Evolutionary conservation across 2,888 invertebrate species (phyloP).

Genomic region (Pristionchus maxplancki): DNA sequence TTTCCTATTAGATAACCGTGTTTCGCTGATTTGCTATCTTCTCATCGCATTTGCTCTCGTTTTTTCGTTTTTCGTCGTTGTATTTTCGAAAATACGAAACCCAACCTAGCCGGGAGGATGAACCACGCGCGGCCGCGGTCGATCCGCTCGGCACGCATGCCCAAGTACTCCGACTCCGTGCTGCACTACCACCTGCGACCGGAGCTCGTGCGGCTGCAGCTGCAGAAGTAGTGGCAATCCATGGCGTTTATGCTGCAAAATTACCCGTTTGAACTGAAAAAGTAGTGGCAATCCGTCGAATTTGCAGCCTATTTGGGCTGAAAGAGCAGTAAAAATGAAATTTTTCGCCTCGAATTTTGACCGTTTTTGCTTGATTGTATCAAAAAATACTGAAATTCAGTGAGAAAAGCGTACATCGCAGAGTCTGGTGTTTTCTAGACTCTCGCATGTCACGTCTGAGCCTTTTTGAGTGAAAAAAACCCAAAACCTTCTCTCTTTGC

Average conservation of each 20-base stretch:
- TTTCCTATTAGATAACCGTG: neutral
- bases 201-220: constrained; percentile 39
- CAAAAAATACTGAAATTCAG: neutral
- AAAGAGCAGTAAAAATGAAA: neutral
- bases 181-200: constrained; percentile 48
- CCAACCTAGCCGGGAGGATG: neutral
- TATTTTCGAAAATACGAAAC: neutral
- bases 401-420: neutral
- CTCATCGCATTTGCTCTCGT: neutral
- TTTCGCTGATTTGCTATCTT: neutral
- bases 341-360: neutral
- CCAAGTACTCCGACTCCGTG: constrained; percentile 52
- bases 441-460: neutral
- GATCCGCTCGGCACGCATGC: neutral
- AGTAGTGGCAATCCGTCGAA: neutral
- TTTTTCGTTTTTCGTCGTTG: no score
- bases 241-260: neutral
- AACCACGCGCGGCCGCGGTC: neutral
- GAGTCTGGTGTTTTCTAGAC: no score
- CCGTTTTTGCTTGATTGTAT: neutral
- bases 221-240: constrained; percentile 4
- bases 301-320: no score
- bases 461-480: neutral
- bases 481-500: neutral
- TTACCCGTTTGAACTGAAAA: neutral